phyloP scores from a whole-genome alignment of 2,113 vertebrate genomes.

The Chunga burmeisteri region DNA sequence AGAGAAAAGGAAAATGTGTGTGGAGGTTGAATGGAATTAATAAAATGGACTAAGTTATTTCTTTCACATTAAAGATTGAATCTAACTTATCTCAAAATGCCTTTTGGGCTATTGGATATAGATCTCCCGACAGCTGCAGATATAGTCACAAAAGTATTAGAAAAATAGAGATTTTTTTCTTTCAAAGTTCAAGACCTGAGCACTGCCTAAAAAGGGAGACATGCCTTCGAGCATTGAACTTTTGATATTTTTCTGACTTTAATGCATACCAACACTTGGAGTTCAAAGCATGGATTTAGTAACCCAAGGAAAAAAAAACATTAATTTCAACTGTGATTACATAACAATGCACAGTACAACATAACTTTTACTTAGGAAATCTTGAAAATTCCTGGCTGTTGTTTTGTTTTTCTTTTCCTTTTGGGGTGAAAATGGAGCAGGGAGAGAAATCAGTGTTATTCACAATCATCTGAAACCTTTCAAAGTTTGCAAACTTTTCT shows the following conservation, averaged over 20 bases:
- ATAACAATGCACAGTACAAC: background rate
- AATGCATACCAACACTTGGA: slow-evolving; percentile 35
- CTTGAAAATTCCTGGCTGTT: background rate
- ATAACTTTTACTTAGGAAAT: background rate
- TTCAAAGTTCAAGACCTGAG: slow-evolving; percentile 44
- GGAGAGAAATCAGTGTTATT: background rate
- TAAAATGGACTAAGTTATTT: background rate
- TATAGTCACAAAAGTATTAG: background rate
- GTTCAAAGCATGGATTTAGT: slow-evolving; percentile 44
- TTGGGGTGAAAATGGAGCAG: background rate
- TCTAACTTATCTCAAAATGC: background rate
- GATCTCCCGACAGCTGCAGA: background rate
- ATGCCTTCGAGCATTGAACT: slow-evolving; percentile 28
- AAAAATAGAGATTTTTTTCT: slow-evolving; percentile 2
- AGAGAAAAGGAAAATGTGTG: background rate
- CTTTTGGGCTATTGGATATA: background rate
- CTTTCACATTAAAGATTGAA: background rate
- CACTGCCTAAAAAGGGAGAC: slow-evolving; percentile 18
- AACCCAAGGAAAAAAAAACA: background rate
- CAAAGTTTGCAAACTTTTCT: background rate
- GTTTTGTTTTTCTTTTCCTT: background rate
- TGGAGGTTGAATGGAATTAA: background rate
- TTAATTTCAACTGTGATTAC: background rate
- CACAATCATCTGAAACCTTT: background rate
- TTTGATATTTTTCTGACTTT: slow-evolving; percentile 40